Base-by-base conservation (phyloP, 2,888 invertebrate genomes). In the Hartigia nigra region DNA sequence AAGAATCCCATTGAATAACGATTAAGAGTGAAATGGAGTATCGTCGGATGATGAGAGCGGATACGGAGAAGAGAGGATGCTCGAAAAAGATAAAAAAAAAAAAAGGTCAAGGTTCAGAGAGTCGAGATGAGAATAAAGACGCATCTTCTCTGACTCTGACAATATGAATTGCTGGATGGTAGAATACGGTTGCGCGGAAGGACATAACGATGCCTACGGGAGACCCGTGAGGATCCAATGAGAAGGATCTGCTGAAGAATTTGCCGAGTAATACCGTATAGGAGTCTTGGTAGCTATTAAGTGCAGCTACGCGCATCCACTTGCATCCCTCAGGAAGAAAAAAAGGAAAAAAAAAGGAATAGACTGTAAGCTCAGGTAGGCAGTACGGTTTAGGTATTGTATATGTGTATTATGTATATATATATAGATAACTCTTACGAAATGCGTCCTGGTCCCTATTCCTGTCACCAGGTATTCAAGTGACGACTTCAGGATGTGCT, bases 181-280 rank as follows among this genome's bases (percentile, higher is more conserved):
- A 55, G 23, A 55, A 55, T 55, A 55, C 55, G 84, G 87, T 82
- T 80, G 86, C 84, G 86, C 83, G 81, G 85, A 83, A 86, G 86
- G 84, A 84, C 86, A 87, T 85, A 81, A 81, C 82, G 81, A 84
- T 86, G 86, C 83, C 86, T 82, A 79, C 81, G 81, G 79, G 72
- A 37, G 34, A 31, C 14, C 69, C 79, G 79, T 79, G 79, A 77
- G 79, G 77, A 79, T 75, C 55, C 12, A 32, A 23, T 35, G 39
- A 75, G 55, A 79, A 78, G 31, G 76, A 76, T 76, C 35, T 37
- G 36, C 70, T 34, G 82, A 90, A 87, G 91, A 91, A 91, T 91
- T 89, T 84, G 91, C 90, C 88, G 90, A 90, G 91, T 91, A 91
- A 91, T 55, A 55, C 55, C 9, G 55, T 55, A 55, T 55, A 5